A percentile compares a stretch with the other conserved stretches of the same genome.
phyloP scores from a whole-genome alignment of 1,140 invertebrate genomes.

The Leguminivora glycinivorella region DNA sequence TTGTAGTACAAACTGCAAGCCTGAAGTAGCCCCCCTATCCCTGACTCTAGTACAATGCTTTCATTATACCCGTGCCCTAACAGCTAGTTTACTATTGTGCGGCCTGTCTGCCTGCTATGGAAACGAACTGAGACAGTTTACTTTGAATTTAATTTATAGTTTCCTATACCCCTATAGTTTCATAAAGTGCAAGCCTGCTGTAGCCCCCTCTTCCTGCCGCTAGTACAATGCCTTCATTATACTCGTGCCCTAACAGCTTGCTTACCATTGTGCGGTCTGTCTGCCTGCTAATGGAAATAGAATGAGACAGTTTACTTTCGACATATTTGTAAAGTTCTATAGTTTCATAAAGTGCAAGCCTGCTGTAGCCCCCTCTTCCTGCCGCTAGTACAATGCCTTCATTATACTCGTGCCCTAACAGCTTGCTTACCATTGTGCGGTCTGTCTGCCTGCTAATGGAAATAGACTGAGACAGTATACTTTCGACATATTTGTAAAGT shows the following conservation, averaged over 20 bases:
- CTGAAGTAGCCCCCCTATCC: background rate
- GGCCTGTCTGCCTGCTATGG: slow-evolving; percentile 40
- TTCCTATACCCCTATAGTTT: too few relatives aligned
- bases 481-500: background rate
- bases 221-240: slow-evolving; percentile 53
- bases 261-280: slow-evolving; percentile 46
- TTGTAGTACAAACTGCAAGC: too few relatives aligned
- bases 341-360: background rate
- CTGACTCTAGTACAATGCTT: slow-evolving; percentile 44
- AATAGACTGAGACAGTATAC: too few relatives aligned
- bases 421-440: slow-evolving; percentile 50
- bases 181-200: background rate
- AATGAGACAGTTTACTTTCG: too few relatives aligned
- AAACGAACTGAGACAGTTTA: too few relatives aligned
- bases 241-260: slow-evolving; percentile 48
- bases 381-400: slow-evolving; percentile 47
- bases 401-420: slow-evolving; percentile 51
- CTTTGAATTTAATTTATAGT: too few relatives aligned
- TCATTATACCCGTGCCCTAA: slow-evolving; percentile 50
- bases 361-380: background rate
- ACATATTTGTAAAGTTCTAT: too few relatives aligned
- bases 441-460: slow-evolving; percentile 42
- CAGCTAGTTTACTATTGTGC: slow-evolving; percentile 52
- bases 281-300: slow-evolving; percentile 45
- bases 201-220: background rate